Conservation (phyloP, 2,888 invertebrate species). For the Heteropelma amictum region DNA sequence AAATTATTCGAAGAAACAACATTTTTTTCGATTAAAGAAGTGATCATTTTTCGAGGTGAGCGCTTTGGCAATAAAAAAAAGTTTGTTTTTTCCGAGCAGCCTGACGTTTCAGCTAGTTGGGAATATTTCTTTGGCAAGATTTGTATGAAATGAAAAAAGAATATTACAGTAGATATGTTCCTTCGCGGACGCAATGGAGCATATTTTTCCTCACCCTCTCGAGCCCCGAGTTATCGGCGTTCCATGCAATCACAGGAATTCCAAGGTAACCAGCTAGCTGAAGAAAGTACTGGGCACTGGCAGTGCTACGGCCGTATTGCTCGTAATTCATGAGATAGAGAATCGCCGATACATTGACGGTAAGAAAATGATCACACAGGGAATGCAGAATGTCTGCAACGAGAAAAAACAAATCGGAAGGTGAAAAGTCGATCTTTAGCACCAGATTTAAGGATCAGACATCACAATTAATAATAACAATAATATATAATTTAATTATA, state of each 20-base stretch:
- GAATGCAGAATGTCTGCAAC: conserved; percentile 90
- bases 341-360: conserved; percentile 93
- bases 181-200: too few relatives aligned
- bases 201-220: conserved; percentile 77
- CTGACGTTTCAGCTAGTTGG: too few relatives aligned
- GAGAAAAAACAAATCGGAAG: conserved; percentile 30
- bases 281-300: conserved; percentile 95
- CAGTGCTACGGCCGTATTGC: conserved; percentile 94
- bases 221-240: conserved; percentile 96
- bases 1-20: too few relatives aligned
- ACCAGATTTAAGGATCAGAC: neutral
- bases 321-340: conserved; percentile 97
- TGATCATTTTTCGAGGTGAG: too few relatives aligned
- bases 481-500: too few relatives aligned
- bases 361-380: conserved; percentile 92
- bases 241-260: conserved; percentile 98
- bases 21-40: too few relatives aligned
- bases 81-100: too few relatives aligned
- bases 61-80: too few relatives aligned
- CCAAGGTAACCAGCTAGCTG: conserved; percentile 96
- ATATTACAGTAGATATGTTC: too few relatives aligned
- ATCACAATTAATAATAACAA: neutral
- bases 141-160: too few relatives aligned
- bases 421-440: neutral
- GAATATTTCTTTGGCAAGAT: too few relatives aligned